Conservation (phyloP, 1,140 invertebrate species). For the Drosophila melanica region DNA sequence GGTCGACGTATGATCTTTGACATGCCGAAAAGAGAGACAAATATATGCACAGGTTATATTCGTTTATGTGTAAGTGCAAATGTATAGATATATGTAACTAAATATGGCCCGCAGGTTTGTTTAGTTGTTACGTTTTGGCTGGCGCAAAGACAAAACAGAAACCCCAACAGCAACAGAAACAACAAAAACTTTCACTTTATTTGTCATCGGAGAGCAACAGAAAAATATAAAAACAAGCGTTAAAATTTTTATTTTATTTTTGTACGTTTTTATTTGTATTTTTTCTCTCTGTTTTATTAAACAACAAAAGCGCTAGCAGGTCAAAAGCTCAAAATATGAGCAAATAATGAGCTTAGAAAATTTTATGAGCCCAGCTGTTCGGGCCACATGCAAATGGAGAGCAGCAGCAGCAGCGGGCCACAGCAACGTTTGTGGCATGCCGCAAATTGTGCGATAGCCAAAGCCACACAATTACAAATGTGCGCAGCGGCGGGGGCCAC, state of each 20-base stretch:
- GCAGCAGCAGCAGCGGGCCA: slow-evolving; percentile 19
- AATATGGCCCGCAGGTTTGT: slow-evolving; percentile 71
- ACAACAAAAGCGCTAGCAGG: slow-evolving; percentile 42
- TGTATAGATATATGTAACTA: slow-evolving; percentile 21
- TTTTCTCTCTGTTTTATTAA: slow-evolving; percentile 3
- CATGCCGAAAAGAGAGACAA: slow-evolving; percentile 44
- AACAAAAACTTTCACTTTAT: slow-evolving; percentile 78
- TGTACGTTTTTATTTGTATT: slow-evolving; percentile 28
- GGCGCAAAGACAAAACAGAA: slow-evolving; percentile 52
- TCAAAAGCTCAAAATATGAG: slow-evolving; percentile 66
- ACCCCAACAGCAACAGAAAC: slow-evolving; percentile 27
- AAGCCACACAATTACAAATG: slow-evolving; percentile 3
- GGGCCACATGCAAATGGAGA: slow-evolving; percentile 31
- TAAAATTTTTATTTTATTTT: slow-evolving; percentile 59
- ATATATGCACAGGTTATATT: slow-evolving; percentile 19
- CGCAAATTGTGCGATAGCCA: slow-evolving; percentile 34
- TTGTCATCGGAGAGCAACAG: slow-evolving; percentile 69
- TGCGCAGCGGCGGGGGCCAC: slow-evolving; percentile 3
- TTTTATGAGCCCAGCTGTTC: slow-evolving; percentile 57
- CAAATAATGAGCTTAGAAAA: slow-evolving; percentile 81
- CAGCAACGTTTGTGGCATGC: slow-evolving; percentile 34
- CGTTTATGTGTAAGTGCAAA: slow-evolving; percentile 15
- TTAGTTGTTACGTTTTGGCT: slow-evolving; percentile 75
- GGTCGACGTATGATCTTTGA: slow-evolving; percentile 64
- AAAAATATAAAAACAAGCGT: slow-evolving; percentile 63